phyloP scores from a whole-genome alignment of 2,888 invertebrate genomes.

The Trissonchulus sp. region DNA sequence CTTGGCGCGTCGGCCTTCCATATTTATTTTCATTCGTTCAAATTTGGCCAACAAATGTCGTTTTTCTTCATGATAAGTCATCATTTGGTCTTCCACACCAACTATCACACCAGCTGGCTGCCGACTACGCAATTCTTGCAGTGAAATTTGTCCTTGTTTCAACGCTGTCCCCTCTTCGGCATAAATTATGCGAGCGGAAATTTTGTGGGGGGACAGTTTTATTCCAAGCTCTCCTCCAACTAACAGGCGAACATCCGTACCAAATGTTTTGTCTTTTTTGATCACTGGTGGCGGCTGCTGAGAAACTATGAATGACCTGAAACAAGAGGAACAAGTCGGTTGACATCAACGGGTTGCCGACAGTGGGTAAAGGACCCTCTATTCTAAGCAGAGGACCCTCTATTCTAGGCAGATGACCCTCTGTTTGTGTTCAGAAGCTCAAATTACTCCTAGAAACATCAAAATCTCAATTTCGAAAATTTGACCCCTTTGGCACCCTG shows the following conservation, averaged over 20 bases:
- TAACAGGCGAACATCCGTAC: constrained; percentile 47
- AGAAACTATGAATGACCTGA: constrained; percentile 57
- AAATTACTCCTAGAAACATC: too few species aligned
- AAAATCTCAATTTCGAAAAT: too few species aligned
- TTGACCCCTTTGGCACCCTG: too few species aligned
- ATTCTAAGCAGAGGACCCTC: too few species aligned
- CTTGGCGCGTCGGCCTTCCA: constrained; percentile 25
- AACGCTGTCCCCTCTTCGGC: constrained; percentile 17
- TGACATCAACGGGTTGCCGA: too few species aligned
- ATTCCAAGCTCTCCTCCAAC: neutral
- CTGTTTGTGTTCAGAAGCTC: too few species aligned
- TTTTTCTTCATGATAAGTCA: constrained; percentile 25
- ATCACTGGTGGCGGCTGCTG: constrained; percentile 58
- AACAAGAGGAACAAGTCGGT: too few species aligned
- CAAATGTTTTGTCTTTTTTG: constrained; percentile 57
- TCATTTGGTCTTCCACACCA: constrained; percentile 10
- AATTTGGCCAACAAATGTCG: constrained; percentile 17
- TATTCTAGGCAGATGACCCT: too few species aligned
- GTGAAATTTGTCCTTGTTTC: constrained; percentile 6
- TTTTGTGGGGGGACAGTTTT: neutral
- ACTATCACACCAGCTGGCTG: constrained; percentile 10
- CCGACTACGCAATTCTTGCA: constrained; percentile 1
- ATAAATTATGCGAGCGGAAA: neutral
- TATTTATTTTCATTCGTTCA: constrained; percentile 19
- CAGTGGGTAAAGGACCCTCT: too few species aligned